Evolutionary conservation across 2,888 invertebrate genomes (phyloP).

Genomic region (Lepetodrilus schrolli): DNA sequence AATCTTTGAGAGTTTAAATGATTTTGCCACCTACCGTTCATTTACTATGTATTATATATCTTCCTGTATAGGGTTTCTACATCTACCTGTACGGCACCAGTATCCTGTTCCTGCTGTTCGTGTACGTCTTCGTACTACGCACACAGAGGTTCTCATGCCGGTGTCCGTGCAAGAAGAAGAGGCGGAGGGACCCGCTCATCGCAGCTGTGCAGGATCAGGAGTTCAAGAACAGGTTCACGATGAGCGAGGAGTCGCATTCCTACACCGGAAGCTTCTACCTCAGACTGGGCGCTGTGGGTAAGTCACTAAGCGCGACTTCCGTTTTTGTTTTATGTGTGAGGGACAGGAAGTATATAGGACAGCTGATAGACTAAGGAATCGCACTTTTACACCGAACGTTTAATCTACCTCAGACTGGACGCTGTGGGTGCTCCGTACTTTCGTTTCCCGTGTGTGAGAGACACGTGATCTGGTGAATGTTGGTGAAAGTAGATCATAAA

Average conservation of each 20-base stretch:
- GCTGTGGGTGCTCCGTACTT: too few species aligned
- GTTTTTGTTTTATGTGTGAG: too few species aligned
- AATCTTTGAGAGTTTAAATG: too few species aligned
- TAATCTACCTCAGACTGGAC: too few species aligned
- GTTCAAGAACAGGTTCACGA: constrained; percentile 60
- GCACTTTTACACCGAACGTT: too few species aligned
- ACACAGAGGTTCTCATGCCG: constrained; percentile 76
- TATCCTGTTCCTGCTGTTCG: constrained; percentile 67
- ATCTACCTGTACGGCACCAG: constrained; percentile 68
- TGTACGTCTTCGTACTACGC: constrained; percentile 72
- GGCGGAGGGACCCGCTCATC: constrained; percentile 40
- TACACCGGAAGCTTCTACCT: constrained; percentile 73
- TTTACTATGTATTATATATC: too few species aligned
- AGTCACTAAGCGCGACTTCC: neutral
- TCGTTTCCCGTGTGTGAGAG: too few species aligned
- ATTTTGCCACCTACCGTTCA: too few species aligned
- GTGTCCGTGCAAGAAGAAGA: constrained; percentile 29
- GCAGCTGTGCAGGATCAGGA: constrained; percentile 34
- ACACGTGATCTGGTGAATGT: constrained; percentile 22
- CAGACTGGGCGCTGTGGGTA: constrained; percentile 64
- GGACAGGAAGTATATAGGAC: too few species aligned
- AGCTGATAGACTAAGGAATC: too few species aligned
- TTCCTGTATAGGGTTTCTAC: constrained; percentile 74
- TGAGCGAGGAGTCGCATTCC: constrained; percentile 41
- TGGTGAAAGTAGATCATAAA: constrained; percentile 28